Evolutionary conservation across 2,888 invertebrate genomes (phyloP).

Genomic region (Pristionchus maxplancki): DNA sequence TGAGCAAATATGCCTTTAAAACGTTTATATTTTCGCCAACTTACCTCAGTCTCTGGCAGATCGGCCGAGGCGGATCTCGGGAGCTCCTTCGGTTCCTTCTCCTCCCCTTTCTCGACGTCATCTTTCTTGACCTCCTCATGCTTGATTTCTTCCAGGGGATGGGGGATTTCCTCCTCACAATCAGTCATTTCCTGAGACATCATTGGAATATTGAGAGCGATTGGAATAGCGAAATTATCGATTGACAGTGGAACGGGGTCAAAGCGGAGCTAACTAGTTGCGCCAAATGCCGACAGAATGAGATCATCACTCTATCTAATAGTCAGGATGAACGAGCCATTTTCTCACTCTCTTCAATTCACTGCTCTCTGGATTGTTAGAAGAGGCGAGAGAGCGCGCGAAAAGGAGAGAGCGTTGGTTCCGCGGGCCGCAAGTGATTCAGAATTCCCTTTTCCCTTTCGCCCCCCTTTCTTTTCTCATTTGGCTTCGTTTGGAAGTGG

Average conservation of each 20-base stretch:
- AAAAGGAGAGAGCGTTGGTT: background rate
- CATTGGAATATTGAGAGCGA: background rate
- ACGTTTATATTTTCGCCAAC: background rate
- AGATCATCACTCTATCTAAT: slow-evolving; percentile 1
- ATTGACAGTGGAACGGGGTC: background rate
- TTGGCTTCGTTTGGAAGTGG: background rate
- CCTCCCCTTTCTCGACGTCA: background rate
- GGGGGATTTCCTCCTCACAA: background rate
- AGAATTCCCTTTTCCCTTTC: background rate
- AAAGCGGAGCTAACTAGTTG: slow-evolving; percentile 7
- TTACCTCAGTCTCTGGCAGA: background rate
- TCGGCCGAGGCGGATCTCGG: background rate
- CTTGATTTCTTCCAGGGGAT: background rate
- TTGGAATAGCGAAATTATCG: background rate
- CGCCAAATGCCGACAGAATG: background rate
- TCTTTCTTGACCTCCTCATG: background rate
- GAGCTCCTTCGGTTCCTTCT: background rate
- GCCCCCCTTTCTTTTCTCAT: background rate
- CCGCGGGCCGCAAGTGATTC: background rate
- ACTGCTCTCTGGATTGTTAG: background rate
- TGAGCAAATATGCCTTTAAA: too few relatives aligned
- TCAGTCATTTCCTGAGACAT: too few relatives aligned
- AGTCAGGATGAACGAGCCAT: background rate
- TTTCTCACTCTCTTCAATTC: background rate
- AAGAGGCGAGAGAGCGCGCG: background rate